Base-by-base conservation (phyloP, 2,113 vertebrate species). In the Fregetta grallaria region DNA sequence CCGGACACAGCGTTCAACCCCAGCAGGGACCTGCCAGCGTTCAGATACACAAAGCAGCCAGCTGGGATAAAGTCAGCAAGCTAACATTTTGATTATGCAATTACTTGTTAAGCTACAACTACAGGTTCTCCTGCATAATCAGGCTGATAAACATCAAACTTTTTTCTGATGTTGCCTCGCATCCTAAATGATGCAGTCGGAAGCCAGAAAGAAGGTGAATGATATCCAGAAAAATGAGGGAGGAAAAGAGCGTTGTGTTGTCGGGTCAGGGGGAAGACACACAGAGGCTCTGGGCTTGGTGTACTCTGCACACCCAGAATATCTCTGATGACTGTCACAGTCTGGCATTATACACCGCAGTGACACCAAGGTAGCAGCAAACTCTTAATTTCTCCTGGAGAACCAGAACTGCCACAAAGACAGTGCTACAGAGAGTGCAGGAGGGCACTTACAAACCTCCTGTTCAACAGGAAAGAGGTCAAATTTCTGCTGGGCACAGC, bases 71-170 rank as follows among this genome's bases (percentile, higher is more conserved):
- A 96, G 66, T 40, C 88, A 73, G 73, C 44, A 79, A 85, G 58
- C 58, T 34, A 92, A 86, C 32, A 2, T 36, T 88, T 83, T 67
- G 56, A 88, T 88, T 90, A 88, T 91, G 82, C 92, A 93, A 92
- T 90, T 91, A 88, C 83, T 89, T 65, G 52, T 61, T 86, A 78
- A 68, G 72, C 83, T 94, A 86, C 91, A 89, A 92, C 83, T 58
- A 79, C 65, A 92, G 80, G 59, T 92, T 81, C n/a, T 93, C 91
- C 68, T 94, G 83, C 61, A 91, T 94, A 75, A 94, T 75, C 68
- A 75, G 68, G 36, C 30, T 67, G 76, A 96, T 59, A 84, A 75
- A 80, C 26, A 86, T 76, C 45, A 71, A 44, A 21, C 61, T 71
- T 62, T 27, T 91, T 91, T 53, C 56, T 86, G 55, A 73, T 70